Evolutionary conservation across 2,888 invertebrate genomes (phyloP).

Genomic region (Polymixis lichenea): DNA sequence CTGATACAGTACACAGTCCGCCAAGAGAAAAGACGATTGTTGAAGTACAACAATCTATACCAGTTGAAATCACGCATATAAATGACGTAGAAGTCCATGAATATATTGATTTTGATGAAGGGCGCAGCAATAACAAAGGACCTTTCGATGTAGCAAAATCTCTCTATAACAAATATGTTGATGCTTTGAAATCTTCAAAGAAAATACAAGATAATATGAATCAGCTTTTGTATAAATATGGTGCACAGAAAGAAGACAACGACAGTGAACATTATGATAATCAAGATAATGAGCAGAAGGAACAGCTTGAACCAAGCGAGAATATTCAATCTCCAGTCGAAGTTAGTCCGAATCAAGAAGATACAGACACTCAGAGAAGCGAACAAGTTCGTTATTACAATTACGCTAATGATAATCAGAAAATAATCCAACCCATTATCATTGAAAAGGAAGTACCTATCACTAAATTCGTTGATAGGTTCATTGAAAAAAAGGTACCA

Average conservation of each 20-base stretch:
- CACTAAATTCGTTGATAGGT: constrained; percentile 85
- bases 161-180: constrained; percentile 81
- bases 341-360: constrained; percentile 75
- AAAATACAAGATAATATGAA: constrained; percentile 80
- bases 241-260: constrained; percentile 80
- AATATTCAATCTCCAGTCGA: constrained; percentile 79
- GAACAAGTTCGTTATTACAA: constrained; percentile 75
- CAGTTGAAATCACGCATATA: constrained; percentile 88
- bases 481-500: constrained; percentile 85
- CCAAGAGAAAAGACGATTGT: constrained; percentile 89
- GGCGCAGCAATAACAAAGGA: constrained; percentile 79
- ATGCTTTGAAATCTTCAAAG: constrained; percentile 82
- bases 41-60: constrained; percentile 92
- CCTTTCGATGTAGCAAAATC: constrained; percentile 76
- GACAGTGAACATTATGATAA: constrained; percentile 72
- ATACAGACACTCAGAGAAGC: constrained; percentile 73
- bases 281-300: constrained; percentile 72
- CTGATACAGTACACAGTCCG: constrained; percentile 82
- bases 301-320: constrained; percentile 80
- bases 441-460: constrained; percentile 87
- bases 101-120: constrained; percentile 85
- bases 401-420: constrained; percentile 75
- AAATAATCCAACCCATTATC: constrained; percentile 86
- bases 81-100: constrained; percentile 87
- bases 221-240: constrained; percentile 76